Evolutionary conservation across 2,113 vertebrate genomes (phyloP), one percentile per base, ranked within the genome.

Genomic region (Planiliza haematocheilus): DNA sequence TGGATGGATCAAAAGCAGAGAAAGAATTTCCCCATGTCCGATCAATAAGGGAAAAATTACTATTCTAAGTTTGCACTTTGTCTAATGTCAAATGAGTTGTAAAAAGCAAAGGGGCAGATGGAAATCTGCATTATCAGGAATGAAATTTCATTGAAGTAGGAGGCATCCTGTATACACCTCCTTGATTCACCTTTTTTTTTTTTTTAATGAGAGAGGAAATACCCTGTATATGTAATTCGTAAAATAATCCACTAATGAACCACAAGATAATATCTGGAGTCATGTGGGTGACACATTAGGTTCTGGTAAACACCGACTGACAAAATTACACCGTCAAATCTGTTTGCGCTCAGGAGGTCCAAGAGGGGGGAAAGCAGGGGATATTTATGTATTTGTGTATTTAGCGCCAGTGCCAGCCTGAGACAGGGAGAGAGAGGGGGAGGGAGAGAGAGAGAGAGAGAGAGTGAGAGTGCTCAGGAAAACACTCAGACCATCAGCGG

Each of bases 171-270:
- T 13, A 13, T 18, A 9, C 46, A 48, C 16, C 17, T 48, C 46
- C 16, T 48, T 48, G 16, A 48, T 48, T 48, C 9, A n/a, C n/a
- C n/a, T n/a, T n/a, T n/a, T n/a, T 9, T 11, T 10, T 13, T 14
- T 18, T 48, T 48, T 4, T 9, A 48, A 18, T 48, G 46, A 48
- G 17, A n/a, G 17, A 9, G n/a, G 46, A 17, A 8, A 18, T 18
- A 10, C 24, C 5, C 24, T 3, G 24, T 17, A 48, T 42, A 17
- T 48, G 17, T 48, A 16, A 48, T 48, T 48, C 17, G n/a, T 13
- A 14, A 68, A 59, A 52, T 53, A 8, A 38, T 52, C 38, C 17
- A 18, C 55, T 52, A 56, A 68, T 14, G 14, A 45, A 48, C 8
- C 41, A 30, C 24, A 30, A 5, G 21, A 24, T 57, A 38, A 30